A percentile compares a stretch with the other conserved stretches of the same genome.
phyloP scores from a whole-genome alignment of 2,888 invertebrate genomes.

The Cremastobaeus sp. region DNA sequence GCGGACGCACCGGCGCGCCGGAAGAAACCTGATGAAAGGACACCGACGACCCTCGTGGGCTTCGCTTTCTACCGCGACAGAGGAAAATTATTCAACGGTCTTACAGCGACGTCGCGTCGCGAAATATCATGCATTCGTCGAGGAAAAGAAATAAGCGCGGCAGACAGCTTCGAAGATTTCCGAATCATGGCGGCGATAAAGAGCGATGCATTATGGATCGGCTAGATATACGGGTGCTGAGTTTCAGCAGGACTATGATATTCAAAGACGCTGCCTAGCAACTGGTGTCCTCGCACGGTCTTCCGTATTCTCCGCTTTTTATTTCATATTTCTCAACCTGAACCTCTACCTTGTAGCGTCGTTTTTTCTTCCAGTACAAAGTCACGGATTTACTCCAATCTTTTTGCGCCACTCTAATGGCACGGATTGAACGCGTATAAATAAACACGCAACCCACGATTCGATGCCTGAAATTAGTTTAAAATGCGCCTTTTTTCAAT shows the following conservation, averaged over 20 bases:
- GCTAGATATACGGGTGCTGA: slow-evolving; percentile 63
- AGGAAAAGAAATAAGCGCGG: slow-evolving; percentile 35
- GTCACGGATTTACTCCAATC: no score
- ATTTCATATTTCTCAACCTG: slow-evolving; percentile 26
- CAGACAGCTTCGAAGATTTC: slow-evolving; percentile 45
- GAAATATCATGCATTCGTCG: slow-evolving; percentile 20
- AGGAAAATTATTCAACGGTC: no score
- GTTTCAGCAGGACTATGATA: slow-evolving; percentile 67
- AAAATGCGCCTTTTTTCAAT: no score
- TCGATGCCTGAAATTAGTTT: no score
- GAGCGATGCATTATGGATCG: slow-evolving; percentile 68
- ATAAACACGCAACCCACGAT: no score
- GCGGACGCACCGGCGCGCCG: no score
- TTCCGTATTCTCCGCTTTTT: slow-evolving; percentile 45
- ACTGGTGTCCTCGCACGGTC: slow-evolving; percentile 73
- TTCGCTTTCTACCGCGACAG: not conserved
- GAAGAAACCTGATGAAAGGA: slow-evolving; percentile 35
- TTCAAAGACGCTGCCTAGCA: slow-evolving; percentile 76
- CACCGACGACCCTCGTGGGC: not conserved
- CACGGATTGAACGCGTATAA: no score
- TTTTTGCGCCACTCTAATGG: no score
- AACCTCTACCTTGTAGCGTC: slow-evolving; percentile 25
- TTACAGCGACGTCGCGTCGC: no score
- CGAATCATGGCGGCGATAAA: slow-evolving; percentile 64
- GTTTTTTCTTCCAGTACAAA: no score